phyloP scores from a whole-genome alignment of 2,888 invertebrate genomes.

The Proisotoma minuta region DNA sequence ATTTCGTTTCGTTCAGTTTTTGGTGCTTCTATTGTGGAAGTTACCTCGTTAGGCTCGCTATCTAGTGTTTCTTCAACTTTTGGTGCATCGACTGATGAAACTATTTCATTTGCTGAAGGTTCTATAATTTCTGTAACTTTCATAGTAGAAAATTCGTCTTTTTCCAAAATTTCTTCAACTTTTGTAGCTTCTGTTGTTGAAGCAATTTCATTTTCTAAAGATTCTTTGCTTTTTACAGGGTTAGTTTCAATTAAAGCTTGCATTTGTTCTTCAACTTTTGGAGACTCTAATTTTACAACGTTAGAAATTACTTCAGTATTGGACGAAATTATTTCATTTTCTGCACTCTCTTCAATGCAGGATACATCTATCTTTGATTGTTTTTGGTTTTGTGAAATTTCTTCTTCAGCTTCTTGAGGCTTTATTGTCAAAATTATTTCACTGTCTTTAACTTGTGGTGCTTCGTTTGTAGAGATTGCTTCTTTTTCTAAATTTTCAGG shows the following conservation, averaged over 20 bases:
- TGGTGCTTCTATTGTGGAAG: background rate
- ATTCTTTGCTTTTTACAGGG: too few relatives aligned
- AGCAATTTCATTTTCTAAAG: too few relatives aligned
- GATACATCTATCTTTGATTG: too few relatives aligned
- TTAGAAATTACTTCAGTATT: background rate
- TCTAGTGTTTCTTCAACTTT: too few relatives aligned
- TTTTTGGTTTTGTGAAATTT: too few relatives aligned
- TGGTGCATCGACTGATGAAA: background rate
- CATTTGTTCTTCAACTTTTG: background rate
- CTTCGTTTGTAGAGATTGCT: too few relatives aligned
- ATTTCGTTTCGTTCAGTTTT: background rate
- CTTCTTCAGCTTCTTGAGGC: too few relatives aligned
- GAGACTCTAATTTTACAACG: background rate
- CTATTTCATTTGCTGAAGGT: background rate
- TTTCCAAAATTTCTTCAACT: background rate
- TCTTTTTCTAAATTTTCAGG: background rate
- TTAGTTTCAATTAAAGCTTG: too few relatives aligned
- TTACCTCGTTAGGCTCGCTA: background rate
- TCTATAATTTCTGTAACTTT: background rate
- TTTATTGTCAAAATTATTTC: too few relatives aligned
- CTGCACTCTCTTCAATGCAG: background rate
- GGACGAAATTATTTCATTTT: background rate
- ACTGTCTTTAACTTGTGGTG: too few relatives aligned
- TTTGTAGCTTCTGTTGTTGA: constrained; percentile 6
- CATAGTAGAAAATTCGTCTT: background rate